Base-by-base conservation (phyloP, 2,888 invertebrate genomes). In the Trachelus stipa region DNA sequence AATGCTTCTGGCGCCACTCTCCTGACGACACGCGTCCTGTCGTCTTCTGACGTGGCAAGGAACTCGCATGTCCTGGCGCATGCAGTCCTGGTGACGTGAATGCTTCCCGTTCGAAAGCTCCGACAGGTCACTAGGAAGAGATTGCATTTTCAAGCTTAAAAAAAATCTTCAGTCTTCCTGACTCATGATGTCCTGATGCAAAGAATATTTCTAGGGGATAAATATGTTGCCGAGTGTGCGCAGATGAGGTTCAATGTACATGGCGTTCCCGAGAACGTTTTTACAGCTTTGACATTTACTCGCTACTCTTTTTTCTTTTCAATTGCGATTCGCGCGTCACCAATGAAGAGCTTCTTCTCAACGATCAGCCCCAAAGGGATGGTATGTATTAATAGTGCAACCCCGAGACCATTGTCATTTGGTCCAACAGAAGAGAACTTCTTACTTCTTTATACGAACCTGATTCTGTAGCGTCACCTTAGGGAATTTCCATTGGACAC, bases 1-100 rank as follows among this genome's bases (percentile, higher is more conserved):
- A 88, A 90, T 90, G 88, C 88, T 90, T 89, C 88, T 88, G 87
- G 87, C 89, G 87, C 87, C 87, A 86, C 85, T 85, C 86, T 82
- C 82, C 89, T 88, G 90, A 89, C 87, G 87, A 84, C 83, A 88
- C 68, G 56, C 35, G 31, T 12, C 35, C 33, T 69, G 56, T 23
- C 15, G 30, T 83, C 80, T 56, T 33, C 15, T n/a, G 69, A 74
- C 73, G 74, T 78, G 85, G 30, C 31, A 15, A 69, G 33, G 33
- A 69, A 69, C 69, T 40, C 40, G 40, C 2, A 9, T 30, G 30
- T 31, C 33, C 12, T 33, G 69, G 73, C 73, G 74, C 78, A 87
- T 86, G 85, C n/a, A 33, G 75, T 81, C 89, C 89, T 87, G 87
- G 68, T 89, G 82, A 77, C 11, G 40, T 79, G 83, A 84, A 87